phyloP scores from a whole-genome alignment of 2,113 vertebrate genomes.

The Noturus placidus region DNA sequence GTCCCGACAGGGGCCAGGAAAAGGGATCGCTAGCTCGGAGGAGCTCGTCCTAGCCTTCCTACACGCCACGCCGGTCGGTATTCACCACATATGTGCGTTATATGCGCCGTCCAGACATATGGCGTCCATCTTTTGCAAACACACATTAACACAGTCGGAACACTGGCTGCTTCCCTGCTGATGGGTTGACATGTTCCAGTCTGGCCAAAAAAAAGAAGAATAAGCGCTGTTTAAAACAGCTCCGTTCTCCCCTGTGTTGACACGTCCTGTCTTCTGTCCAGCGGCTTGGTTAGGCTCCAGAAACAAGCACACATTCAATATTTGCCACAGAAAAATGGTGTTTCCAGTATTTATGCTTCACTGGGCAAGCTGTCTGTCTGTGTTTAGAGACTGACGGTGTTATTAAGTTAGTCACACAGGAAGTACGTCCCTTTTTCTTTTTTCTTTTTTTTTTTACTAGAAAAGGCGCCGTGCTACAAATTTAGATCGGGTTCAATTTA shows the following conservation, averaged over 20 bases:
- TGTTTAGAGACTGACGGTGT: conserved; percentile 63
- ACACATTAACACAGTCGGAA: conserved; percentile 24
- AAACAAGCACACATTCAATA: conserved; percentile 48
- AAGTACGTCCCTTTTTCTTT: conserved; percentile 62
- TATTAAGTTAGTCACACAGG: conserved; percentile 67
- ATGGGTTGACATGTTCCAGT: conserved; percentile 42
- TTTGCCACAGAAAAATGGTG: conserved; percentile 51
- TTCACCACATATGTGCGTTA: conserved; percentile 23
- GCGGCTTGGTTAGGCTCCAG: conserved; percentile 50
- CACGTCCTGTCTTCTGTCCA: conserved; percentile 43
- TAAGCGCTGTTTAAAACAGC: conserved; percentile 34
- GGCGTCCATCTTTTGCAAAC: conserved; percentile 33
- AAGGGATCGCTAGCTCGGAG: conserved; percentile 1
- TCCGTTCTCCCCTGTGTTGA: conserved; percentile 27
- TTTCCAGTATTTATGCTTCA: conserved; percentile 7
- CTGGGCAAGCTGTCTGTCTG: conserved; percentile 56
- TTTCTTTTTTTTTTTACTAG: conserved; percentile 32
- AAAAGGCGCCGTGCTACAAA: conserved; percentile 65
- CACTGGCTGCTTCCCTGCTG: conserved; percentile 33
- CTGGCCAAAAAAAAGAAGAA: conserved; percentile 36
- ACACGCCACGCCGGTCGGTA: neutral
- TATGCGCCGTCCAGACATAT: conserved; percentile 31
- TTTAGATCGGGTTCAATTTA: conserved; percentile 62
- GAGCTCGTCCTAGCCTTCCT: neutral
- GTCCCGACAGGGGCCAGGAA: conserved; percentile 48